phyloP scores from a whole-genome alignment of 2,888 invertebrate genomes.

The Thereva unica region DNA sequence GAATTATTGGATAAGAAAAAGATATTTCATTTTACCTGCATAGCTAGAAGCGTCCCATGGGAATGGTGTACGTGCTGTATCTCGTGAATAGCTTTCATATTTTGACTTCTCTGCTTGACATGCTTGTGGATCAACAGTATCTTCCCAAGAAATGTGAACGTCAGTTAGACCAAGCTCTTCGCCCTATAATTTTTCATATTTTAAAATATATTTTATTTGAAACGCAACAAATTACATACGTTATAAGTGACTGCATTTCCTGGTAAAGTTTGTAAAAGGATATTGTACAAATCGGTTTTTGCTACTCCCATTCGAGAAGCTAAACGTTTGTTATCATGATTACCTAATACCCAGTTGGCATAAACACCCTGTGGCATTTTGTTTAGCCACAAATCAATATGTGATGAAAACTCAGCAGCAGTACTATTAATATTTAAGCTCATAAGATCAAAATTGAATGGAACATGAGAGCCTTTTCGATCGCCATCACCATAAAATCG shows the following conservation, averaged over 20 bases:
- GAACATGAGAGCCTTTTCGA: constrained; percentile 63
- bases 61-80: constrained; percentile 62
- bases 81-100: constrained; percentile 57
- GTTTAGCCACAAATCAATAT: constrained; percentile 64
- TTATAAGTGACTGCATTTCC: constrained; percentile 65
- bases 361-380: constrained; percentile 63
- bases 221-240: constrained; percentile 45
- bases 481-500: constrained; percentile 63
- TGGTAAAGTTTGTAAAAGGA: constrained; percentile 63
- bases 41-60: constrained; percentile 60
- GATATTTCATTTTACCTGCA: constrained; percentile 50
- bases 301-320: constrained; percentile 59
- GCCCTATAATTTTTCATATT: constrained; percentile 59
- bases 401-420: constrained; percentile 60
- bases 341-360: constrained; percentile 71
- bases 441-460: constrained; percentile 70
- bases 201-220: neutral
- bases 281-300: constrained; percentile 61
- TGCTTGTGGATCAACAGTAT: constrained; percentile 65
- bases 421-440: constrained; percentile 59
- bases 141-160: constrained; percentile 63
- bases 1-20: too few species aligned
- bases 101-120: constrained; percentile 60
- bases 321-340: constrained; percentile 60
- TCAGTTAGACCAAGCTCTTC: constrained; percentile 77